Evolutionary conservation across 2,888 invertebrate species (phyloP).

Genomic region (Melanostoma scalare): DNA sequence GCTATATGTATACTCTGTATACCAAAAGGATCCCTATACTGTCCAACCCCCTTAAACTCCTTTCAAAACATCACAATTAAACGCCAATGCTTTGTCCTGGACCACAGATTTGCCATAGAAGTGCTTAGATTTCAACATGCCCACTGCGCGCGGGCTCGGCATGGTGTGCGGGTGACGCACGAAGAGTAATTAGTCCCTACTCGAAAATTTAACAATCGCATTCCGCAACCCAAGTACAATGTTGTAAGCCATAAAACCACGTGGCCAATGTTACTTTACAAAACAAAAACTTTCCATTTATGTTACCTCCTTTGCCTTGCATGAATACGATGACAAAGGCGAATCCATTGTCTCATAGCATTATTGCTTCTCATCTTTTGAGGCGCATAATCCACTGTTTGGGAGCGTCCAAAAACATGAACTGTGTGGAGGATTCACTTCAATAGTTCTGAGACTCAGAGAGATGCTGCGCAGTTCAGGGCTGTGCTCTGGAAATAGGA

Average conservation of each 20-base stretch:
- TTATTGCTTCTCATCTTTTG: background rate
- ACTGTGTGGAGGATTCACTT: slow-evolving; percentile 6
- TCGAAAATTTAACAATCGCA: slow-evolving; percentile 41
- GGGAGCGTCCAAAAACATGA: slow-evolving; percentile 38
- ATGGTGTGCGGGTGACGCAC: slow-evolving; percentile 20
- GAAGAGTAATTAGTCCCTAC: slow-evolving; percentile 49
- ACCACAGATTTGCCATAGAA: slow-evolving; percentile 43
- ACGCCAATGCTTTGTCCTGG: slow-evolving; percentile 30
- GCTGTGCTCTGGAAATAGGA: background rate
- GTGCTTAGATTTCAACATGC: slow-evolving; percentile 44
- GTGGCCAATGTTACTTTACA: slow-evolving; percentile 52
- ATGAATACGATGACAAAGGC: background rate
- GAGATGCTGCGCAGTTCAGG: slow-evolving; percentile 45
- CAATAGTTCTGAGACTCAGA: background rate
- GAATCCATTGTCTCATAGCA: background rate
- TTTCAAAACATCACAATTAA: slow-evolving; percentile 48
- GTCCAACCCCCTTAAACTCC: background rate
- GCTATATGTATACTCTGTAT: background rate
- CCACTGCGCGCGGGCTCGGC: background rate
- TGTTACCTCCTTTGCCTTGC: background rate
- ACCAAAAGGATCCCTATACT: background rate
- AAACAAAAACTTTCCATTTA: background rate
- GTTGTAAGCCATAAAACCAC: slow-evolving; percentile 61
- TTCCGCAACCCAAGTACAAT: slow-evolving; percentile 18
- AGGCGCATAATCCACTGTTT: slow-evolving; percentile 53